Evolutionary conservation across 2,113 vertebrate species (phyloP).

Genomic region (Myanophis thanlyinensis): DNA sequence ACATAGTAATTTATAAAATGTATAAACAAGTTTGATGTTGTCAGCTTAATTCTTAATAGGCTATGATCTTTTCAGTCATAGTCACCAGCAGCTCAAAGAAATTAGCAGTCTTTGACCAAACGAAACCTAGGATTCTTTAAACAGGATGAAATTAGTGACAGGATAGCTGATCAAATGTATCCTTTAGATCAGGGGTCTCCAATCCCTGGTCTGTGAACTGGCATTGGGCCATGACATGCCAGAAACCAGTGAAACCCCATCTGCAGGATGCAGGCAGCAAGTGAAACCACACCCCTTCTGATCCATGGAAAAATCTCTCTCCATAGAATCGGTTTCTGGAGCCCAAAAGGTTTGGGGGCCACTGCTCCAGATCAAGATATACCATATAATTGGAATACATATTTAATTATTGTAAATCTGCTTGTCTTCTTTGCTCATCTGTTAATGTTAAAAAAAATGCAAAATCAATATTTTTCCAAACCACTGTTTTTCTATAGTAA

Average conservation of each 20-base stretch:
- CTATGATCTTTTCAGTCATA: conserved; percentile 53
- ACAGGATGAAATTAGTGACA: conserved; percentile 56
- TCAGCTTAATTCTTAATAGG: conserved; percentile 60
- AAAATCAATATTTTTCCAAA: conserved; percentile 58
- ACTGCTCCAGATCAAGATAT: conserved; percentile 47
- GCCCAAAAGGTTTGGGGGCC: background rate
- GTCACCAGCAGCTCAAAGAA: conserved; percentile 50
- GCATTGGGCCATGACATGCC: too few relatives aligned
- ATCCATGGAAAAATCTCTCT: too few relatives aligned
- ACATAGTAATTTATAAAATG: conserved; percentile 52
- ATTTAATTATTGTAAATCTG: conserved; percentile 50
- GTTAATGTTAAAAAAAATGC: conserved; percentile 51
- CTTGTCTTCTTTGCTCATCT: conserved; percentile 40
- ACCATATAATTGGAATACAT: conserved; percentile 57
- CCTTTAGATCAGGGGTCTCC: conserved; percentile 23
- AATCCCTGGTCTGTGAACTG: too few relatives aligned
- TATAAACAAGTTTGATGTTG: conserved; percentile 52
- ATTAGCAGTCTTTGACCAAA: conserved; percentile 60
- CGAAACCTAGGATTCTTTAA: conserved; percentile 49
- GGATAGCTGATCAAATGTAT: conserved; percentile 48
- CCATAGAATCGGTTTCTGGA: too few relatives aligned
- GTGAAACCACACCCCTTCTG: too few relatives aligned
- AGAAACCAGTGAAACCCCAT: too few relatives aligned
- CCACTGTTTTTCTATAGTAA: conserved; percentile 15
- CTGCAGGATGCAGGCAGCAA: too few relatives aligned